Evolutionary conservation across 2,888 invertebrate genomes (phyloP).

Genomic region (Noctua fimbriata): DNA sequence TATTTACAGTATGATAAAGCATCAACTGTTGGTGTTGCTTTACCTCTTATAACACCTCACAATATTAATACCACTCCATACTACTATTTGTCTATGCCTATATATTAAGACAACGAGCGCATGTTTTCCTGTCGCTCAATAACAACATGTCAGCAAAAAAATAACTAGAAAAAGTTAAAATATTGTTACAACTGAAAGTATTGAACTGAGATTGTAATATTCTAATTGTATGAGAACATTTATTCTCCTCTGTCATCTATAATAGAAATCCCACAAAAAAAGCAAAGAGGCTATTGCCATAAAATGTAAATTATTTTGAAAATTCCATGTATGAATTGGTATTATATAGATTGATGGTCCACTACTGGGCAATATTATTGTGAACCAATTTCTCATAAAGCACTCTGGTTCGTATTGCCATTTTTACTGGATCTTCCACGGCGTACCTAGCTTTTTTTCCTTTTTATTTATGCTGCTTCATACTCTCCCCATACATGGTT

Average conservation of each 20-base stretch:
- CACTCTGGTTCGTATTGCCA: background rate
- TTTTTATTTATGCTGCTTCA: background rate
- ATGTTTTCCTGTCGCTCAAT: background rate
- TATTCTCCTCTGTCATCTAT: background rate
- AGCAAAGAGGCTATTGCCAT: too few species aligned
- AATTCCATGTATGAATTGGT: too few species aligned
- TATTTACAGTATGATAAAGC: slow-evolving; percentile 2
- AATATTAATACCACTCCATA: slow-evolving; percentile 8
- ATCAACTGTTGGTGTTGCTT: slow-evolving; percentile 24
- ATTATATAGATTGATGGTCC: too few species aligned
- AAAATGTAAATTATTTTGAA: too few species aligned
- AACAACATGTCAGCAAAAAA: background rate
- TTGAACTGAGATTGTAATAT: too few species aligned
- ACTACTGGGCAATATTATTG: too few species aligned
- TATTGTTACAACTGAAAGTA: background rate
- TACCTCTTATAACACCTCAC: slow-evolving; percentile 4
- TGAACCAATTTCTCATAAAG: background rate
- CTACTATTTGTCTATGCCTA: background rate
- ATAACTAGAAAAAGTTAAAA: background rate
- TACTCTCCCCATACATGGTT: background rate
- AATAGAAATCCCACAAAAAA: too few species aligned
- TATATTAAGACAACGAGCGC: background rate
- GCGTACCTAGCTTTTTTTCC: too few species aligned
- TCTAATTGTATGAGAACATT: background rate
- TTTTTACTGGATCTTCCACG: background rate